Base-by-base conservation (phyloP, 2,888 invertebrate genomes). In the Napeogenes inachia region DNA sequence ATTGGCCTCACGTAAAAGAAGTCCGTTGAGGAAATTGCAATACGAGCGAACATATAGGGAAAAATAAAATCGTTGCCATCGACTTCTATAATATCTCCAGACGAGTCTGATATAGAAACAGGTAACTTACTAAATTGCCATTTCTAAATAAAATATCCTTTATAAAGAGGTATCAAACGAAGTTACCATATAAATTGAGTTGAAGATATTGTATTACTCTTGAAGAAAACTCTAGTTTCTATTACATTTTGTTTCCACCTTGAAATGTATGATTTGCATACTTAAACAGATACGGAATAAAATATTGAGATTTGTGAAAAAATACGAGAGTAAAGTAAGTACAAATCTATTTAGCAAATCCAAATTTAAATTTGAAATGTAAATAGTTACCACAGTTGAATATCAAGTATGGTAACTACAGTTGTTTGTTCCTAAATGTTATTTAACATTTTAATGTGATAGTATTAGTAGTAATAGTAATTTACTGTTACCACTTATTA, bases 61-160 rank as follows among this genome's bases (percentile, higher is more conserved):
- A 76, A 85, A 85, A 87, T 87, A 86, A 87, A 89, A 87, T 87
- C 81, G 80, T 75, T 78, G 73, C 79, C 73, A 74, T 75, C 77
- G 79, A 78, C 79, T 79, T 73, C 73, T 72, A 81, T 82, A 81
- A 81, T 84, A 79, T 85, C 80, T 82, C 82, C 70, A 80, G 82
- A 82, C 80, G 80, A 75, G 78, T 75, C 77, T 80, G 80, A 86
- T 81, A 81, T 77, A 79, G 66, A 66, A 66, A 62, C 73, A 75
- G 78, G 79, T 82, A 82, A 81, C 80, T 82, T 77, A 78, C 78
- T 79, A 85, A 85, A 87, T 86, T 85, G 85, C 77, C 75, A 78
- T 78, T 80, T 80, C 80, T 81, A 81, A 81, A 81, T 64, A 79
- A 79, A 81, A 79, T 76, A 75, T 74, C 73, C 73, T 62, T 75